These are phyloP conservation scores for Crotalus helleri DNA, from an alignment of 2,113 vertebrate species.

Conservation along the genomic window DNA sequence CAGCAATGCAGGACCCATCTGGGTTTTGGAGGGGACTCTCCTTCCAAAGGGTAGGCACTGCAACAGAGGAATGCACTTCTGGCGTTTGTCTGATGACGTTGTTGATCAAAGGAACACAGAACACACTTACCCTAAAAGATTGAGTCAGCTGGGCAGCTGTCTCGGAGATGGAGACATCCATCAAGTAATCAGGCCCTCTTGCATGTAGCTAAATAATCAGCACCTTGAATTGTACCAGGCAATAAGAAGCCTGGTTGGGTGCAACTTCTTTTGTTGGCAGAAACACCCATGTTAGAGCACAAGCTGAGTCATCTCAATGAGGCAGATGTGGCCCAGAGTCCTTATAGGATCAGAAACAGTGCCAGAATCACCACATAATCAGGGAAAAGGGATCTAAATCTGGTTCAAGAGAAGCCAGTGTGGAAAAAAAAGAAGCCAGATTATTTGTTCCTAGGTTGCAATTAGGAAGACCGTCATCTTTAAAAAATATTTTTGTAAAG, in stretches of 20 bases:
- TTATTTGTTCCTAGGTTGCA: background rate
- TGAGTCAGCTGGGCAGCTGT: background rate
- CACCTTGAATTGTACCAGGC: background rate
- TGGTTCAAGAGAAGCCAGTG: background rate
- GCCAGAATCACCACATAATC: background rate
- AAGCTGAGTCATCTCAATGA: background rate
- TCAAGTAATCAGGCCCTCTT: background rate
- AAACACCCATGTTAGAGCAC: background rate
- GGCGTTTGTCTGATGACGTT: background rate
- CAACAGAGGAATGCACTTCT: background rate
- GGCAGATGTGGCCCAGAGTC: background rate
- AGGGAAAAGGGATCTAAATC: background rate
- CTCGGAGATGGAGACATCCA: background rate
- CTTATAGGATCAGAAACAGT: background rate
- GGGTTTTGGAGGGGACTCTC: background rate
- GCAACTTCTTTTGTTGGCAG: background rate
- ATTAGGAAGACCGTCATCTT: background rate
- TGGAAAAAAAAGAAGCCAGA: background rate
- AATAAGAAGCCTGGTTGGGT: background rate
- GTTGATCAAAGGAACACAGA: background rate
- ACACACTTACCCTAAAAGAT: background rate
- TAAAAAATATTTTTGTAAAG: background rate
- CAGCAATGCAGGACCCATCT: background rate
- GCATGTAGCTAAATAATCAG: background rate
- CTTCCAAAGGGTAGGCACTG: background rate